phyloP scores from a whole-genome alignment of 2,797 vertebrate species.

The Bovichtus diacanthus region DNA sequence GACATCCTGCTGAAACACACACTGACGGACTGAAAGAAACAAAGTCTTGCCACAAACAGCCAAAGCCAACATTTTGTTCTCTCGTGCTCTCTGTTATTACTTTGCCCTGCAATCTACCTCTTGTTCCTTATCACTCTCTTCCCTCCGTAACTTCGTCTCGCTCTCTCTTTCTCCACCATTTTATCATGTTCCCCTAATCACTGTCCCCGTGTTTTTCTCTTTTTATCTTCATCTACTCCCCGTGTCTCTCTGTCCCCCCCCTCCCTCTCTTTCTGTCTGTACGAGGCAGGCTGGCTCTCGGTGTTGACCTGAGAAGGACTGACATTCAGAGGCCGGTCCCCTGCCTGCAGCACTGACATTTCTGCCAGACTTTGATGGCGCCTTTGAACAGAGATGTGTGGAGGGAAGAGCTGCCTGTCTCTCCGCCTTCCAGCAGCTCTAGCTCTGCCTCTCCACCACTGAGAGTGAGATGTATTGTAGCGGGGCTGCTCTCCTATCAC shows the following conservation, averaged over 20 bases:
- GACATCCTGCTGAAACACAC: conserved; percentile 67
- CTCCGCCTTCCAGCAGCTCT: conserved; percentile 74
- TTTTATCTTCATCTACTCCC: conserved; percentile 68
- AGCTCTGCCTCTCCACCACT: conserved; percentile 61
- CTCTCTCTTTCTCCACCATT: conserved; percentile 49
- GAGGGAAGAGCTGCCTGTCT: conserved; percentile 79
- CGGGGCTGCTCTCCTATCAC: conserved; percentile 51
- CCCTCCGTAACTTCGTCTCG: conserved; percentile 26
- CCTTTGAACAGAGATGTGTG: conserved; percentile 87
- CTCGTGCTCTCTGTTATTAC: conserved; percentile 44
- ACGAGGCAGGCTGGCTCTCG: conserved; percentile 72
- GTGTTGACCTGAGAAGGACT: conserved; percentile 85
- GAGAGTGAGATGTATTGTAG: conserved; percentile 71
- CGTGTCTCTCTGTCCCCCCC: conserved; percentile 16
- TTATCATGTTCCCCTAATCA: conserved; percentile 72
- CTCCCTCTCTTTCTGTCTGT: conserved; percentile 51
- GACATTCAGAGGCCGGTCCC: conserved; percentile 86
- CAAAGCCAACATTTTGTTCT: conserved; percentile 57
- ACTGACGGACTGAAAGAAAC: conserved; percentile 61
- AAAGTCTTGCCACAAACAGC: conserved; percentile 37
- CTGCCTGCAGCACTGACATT: conserved; percentile 88
- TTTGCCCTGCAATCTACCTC: conserved; percentile 34
- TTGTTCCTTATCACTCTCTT: conserved; percentile 27
- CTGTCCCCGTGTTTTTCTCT: conserved; percentile 64
- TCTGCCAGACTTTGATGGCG: conserved; percentile 87